These are phyloP conservation scores for Halesus radiatus DNA, from an alignment of 1,140 invertebrate genomes.

Conservation along the genomic window DNA sequence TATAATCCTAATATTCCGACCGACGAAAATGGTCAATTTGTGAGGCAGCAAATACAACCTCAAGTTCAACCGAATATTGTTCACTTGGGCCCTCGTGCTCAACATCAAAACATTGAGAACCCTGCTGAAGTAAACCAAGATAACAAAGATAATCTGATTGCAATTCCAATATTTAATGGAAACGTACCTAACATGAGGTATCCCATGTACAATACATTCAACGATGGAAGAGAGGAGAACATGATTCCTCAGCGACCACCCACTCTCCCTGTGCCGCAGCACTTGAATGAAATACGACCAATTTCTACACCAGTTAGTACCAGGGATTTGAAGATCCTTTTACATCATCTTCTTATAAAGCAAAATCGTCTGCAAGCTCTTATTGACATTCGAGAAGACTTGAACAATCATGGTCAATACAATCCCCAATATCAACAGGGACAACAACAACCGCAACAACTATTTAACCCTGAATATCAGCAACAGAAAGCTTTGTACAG, in stretches of 20 bases:
- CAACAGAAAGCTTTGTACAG: constrained; percentile 53
- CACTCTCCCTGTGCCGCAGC: constrained; percentile 58
- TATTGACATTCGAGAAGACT: constrained; percentile 64
- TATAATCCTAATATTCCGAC: constrained; percentile 63
- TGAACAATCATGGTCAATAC: constrained; percentile 61
- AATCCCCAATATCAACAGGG: constrained; percentile 58
- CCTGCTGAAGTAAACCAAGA: constrained; percentile 36
- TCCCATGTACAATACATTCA: constrained; percentile 57
- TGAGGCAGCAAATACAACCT: constrained; percentile 61
- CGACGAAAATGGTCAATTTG: constrained; percentile 64
- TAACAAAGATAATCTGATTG: constrained; percentile 46
- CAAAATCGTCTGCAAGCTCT: constrained; percentile 70
- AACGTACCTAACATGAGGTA: constrained; percentile 56
- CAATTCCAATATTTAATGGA: constrained; percentile 47
- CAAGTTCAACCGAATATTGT: constrained; percentile 56
- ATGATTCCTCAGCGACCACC: constrained; percentile 46
- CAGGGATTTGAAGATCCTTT: constrained; percentile 71
- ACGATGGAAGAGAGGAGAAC: constrained; percentile 55
- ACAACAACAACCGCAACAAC: constrained; percentile 41
- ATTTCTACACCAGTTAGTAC: constrained; percentile 71
- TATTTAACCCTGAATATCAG: constrained; percentile 56
- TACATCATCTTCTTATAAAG: constrained; percentile 71
- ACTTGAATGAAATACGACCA: constrained; percentile 61
- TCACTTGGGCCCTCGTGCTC: constrained; percentile 41
- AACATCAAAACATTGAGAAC: constrained; percentile 37